Percentiles rank a stretch among this genome's conserved stretches.
These are phyloP conservation scores for Dryococelus australis DNA, from an alignment of 2,888 invertebrate species.

Conservation along the genomic window DNA sequence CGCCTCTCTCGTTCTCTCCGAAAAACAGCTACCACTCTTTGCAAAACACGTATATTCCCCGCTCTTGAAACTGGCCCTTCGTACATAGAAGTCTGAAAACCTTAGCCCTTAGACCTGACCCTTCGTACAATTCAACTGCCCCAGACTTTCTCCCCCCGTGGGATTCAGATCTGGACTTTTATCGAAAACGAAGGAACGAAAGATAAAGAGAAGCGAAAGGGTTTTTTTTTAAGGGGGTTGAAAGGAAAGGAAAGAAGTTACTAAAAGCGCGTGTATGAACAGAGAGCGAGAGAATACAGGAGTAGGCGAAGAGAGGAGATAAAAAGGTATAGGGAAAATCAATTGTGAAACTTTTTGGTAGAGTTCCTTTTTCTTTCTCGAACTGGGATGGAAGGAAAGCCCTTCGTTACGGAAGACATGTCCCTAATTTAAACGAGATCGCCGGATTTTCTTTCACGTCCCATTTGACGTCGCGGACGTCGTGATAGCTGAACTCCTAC, in stretches of 20 bases:
- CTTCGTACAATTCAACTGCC: not conserved
- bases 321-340: not conserved
- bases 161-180: not conserved
- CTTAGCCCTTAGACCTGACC: not conserved
- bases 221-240: not conserved
- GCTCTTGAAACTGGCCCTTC: no score
- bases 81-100: no score
- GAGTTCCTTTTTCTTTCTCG: not conserved
- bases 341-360: not conserved
- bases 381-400: not conserved
- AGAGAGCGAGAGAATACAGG: not conserved
- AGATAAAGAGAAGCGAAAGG: not conserved
- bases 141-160: not conserved
- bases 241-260: not conserved
- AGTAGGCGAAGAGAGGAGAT: not conserved
- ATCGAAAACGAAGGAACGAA: not conserved
- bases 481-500: not conserved
- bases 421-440: slow-evolving; percentile 9
- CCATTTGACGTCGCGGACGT: not conserved
- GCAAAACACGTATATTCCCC: no score
- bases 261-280: not conserved
- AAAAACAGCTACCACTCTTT: no score
- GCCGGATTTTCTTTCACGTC: not conserved
- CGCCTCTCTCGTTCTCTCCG: no score
- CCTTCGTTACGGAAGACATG: slow-evolving; percentile 9